A percentile compares a stretch with the other conserved stretches of the same genome.
Evolutionary conservation across 2,888 invertebrate genomes (phyloP).

Genomic region (Macrophya alboannulata): DNA sequence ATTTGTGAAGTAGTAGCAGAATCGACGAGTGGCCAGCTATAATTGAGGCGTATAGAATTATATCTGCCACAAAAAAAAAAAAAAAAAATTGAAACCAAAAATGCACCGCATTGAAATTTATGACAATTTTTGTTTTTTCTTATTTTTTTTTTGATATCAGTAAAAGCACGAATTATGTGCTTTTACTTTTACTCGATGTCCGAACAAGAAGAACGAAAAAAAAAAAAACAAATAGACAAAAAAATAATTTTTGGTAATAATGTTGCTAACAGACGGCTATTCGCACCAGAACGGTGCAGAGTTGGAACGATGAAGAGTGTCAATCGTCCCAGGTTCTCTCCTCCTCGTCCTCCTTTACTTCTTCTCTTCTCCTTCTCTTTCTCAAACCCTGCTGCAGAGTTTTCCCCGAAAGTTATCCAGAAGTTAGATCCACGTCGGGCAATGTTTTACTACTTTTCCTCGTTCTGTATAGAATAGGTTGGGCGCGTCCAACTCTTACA

Average conservation of each 20-base stretch:
- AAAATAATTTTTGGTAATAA: background rate
- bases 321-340: slow-evolving; percentile 60
- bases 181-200: too few species aligned
- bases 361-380: background rate
- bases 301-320: slow-evolving; percentile 49
- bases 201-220: background rate
- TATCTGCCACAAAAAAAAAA: too few species aligned
- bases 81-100: too few species aligned
- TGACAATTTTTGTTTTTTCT: too few species aligned
- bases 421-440: slow-evolving; percentile 51
- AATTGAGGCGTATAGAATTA: too few species aligned
- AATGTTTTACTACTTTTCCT: slow-evolving; percentile 57
- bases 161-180: too few species aligned
- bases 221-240: background rate
- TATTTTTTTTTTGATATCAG: background rate
- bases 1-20: too few species aligned
- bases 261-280: slow-evolving; percentile 1
- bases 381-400: background rate
- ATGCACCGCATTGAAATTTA: too few species aligned
- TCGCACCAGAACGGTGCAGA: background rate
- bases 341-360: background rate
- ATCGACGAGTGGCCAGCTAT: too few species aligned
- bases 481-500: background rate
- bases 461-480: slow-evolving; percentile 25
- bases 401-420: slow-evolving; percentile 43